Conservation (phyloP, 2,113 vertebrate species). For the Pteronura brasiliensis region DNA sequence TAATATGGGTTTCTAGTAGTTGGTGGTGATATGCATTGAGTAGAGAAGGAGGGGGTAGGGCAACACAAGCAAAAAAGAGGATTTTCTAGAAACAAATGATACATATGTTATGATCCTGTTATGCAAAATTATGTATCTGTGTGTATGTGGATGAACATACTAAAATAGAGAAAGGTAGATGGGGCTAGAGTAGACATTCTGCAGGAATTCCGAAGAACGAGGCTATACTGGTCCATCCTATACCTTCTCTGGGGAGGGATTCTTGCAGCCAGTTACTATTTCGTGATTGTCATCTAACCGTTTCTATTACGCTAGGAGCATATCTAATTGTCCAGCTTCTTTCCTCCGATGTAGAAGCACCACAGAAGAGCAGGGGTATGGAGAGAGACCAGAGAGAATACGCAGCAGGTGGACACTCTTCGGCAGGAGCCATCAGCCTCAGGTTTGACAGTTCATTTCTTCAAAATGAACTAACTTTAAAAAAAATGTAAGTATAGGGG, state of each 20-base stretch:
- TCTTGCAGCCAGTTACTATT: not conserved
- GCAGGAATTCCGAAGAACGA: not conserved
- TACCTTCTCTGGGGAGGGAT: not conserved
- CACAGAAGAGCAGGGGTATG: not conserved
- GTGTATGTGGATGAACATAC: not conserved
- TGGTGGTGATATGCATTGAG: not conserved
- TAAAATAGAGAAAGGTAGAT: not conserved
- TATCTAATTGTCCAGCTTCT: not conserved
- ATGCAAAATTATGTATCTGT: not conserved
- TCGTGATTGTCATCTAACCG: too few relatives aligned
- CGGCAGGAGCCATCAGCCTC: not conserved
- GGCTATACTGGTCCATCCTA: not conserved
- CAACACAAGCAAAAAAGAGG: not conserved
- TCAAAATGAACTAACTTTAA: not conserved
- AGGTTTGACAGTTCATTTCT: not conserved
- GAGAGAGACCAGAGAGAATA: not conserved
- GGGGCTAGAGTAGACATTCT: not conserved
- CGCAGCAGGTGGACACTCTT: not conserved
- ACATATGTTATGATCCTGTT: not conserved
- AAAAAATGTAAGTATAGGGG: not conserved
- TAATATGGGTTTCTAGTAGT: not conserved
- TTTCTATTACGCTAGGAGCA: not conserved
- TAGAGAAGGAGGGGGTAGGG: not conserved
- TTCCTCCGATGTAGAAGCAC: not conserved
- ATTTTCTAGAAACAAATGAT: not conserved